phyloP scores from a whole-genome alignment of 1,140 invertebrate genomes.

The Drosophila takahashii region DNA sequence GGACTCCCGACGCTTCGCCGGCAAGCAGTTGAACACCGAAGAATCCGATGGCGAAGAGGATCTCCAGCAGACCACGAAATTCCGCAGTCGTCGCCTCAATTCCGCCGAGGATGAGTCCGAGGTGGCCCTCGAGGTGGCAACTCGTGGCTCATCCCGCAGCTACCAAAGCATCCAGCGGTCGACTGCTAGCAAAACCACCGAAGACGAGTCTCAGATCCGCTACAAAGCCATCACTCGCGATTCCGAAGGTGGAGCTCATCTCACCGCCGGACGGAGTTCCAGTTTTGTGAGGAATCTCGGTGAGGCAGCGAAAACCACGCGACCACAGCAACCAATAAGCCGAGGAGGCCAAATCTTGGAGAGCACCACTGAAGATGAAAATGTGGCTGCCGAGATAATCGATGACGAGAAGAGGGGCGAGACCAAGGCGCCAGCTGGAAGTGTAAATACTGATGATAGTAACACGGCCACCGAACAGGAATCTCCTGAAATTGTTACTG shows the following conservation, averaged over 20 bases:
- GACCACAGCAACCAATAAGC: slow-evolving; percentile 30
- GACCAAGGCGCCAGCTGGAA: slow-evolving; percentile 47
- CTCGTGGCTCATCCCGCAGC: slow-evolving; percentile 12
- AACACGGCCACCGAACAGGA: slow-evolving; percentile 65
- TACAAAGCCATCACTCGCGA: slow-evolving; percentile 61
- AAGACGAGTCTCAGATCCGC: slow-evolving; percentile 46
- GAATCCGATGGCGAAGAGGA: slow-evolving; percentile 13
- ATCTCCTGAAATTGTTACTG: slow-evolving; percentile 33
- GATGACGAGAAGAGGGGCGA: slow-evolving; percentile 56
- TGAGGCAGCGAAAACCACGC: background rate
- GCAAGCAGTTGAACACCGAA: slow-evolving; percentile 59
- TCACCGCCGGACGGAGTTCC: slow-evolving; percentile 58
- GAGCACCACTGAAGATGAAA: slow-evolving; percentile 50
- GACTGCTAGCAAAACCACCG: background rate
- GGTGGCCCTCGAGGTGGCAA: slow-evolving; percentile 10
- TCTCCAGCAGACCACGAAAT: slow-evolving; percentile 12
- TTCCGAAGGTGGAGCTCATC: slow-evolving; percentile 33
- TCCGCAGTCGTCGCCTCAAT: slow-evolving; percentile 47
- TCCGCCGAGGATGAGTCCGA: slow-evolving; percentile 50
- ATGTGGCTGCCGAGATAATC: slow-evolving; percentile 66
- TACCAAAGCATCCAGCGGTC: slow-evolving; percentile 47
- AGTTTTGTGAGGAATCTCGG: slow-evolving; percentile 48
- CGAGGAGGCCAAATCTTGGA: slow-evolving; percentile 51
- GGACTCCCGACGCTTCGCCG: slow-evolving; percentile 67
- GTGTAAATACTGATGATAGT: slow-evolving; percentile 43